A percentile compares a stretch with the other conserved stretches of the same genome.
Conservation (phyloP, 2,888 invertebrate species). For the Linyphia triangularis region DNA sequence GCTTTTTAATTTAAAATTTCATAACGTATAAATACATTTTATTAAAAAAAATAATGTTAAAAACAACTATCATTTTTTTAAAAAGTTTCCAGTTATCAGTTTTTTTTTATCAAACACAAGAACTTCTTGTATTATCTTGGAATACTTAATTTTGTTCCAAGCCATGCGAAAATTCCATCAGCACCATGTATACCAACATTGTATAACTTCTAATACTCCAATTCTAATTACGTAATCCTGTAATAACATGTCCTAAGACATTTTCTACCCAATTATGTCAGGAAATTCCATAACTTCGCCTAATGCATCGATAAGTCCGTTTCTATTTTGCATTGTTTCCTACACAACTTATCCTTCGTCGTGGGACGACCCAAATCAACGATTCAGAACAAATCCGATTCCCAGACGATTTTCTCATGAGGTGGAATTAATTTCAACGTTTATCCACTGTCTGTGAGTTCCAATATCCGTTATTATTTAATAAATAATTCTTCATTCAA, state of each 20-base stretch:
- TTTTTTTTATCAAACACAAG: too few species aligned
- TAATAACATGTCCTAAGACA: background rate
- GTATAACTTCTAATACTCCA: background rate
- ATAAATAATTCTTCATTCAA: too few species aligned
- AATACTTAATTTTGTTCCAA: too few species aligned
- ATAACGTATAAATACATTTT: too few species aligned
- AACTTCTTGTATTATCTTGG: too few species aligned
- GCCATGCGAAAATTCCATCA: too few species aligned
- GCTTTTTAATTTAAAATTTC: too few species aligned
- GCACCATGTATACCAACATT: too few species aligned
- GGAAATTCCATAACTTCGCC: background rate
- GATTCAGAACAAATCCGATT: background rate
- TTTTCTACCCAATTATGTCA: background rate
- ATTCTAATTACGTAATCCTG: background rate
- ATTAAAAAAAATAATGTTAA: too few species aligned
- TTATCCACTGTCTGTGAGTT: too few species aligned
- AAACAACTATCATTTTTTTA: too few species aligned
- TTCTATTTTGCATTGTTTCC: background rate
- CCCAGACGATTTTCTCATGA: background rate
- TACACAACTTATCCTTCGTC: background rate
- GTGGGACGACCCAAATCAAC: background rate
- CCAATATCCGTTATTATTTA: background rate
- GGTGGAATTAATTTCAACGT: background rate
- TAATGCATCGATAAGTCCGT: background rate
- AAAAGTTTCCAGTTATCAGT: too few species aligned